Base-by-base conservation (phyloP, 2,888 invertebrate genomes). In the Octodonta nipae region DNA sequence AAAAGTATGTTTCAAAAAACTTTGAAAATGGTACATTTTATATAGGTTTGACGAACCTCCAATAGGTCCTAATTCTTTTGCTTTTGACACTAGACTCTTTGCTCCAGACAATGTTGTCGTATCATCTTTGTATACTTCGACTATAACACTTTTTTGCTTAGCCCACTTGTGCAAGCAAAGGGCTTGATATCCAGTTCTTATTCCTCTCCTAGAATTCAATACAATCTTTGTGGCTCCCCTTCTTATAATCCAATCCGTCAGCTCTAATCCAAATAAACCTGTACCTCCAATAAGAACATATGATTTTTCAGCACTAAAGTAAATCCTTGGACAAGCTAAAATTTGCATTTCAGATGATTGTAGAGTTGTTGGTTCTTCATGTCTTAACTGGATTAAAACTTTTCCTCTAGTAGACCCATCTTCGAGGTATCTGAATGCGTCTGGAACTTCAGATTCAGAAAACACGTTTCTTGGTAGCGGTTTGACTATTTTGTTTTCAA, bases 371-470 rank as follows among this genome's bases (percentile, higher is more conserved):
- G 37, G 13, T 8, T 30, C 28, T 41, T 56, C 56, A 5, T 50
- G 42, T 13, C 55, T 39, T 13, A 58, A 46, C 48, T 65, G 53
- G 13, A 69, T 51, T 8, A 68, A 34, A 2, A 66, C 63, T 65
- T 88, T 88, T 30, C 86, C 87, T 31, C 82, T 78, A 52, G 87
- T 86, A 56, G 84, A 83, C 15, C 83, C 75, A 13, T 67, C 62
- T 1, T 70, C 67, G 58, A 77, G 65, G 36, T 63, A 68, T 37
- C 73, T 65, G 55, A 81, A 83, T 1, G 83, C 84, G 35, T 68
- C 62, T 54, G 85, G 84, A 0, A 81, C 58, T 50, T 83, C 68
- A 35, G 73, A 64, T 16, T 64, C 65, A 2, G 62, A 52, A 50
- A 82, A 87, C 2, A 76, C 64, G 1, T 71, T 74, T 3, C 70